Conservation (phyloP, 1,140 invertebrate species). For the Drosophila athabasca region DNA sequence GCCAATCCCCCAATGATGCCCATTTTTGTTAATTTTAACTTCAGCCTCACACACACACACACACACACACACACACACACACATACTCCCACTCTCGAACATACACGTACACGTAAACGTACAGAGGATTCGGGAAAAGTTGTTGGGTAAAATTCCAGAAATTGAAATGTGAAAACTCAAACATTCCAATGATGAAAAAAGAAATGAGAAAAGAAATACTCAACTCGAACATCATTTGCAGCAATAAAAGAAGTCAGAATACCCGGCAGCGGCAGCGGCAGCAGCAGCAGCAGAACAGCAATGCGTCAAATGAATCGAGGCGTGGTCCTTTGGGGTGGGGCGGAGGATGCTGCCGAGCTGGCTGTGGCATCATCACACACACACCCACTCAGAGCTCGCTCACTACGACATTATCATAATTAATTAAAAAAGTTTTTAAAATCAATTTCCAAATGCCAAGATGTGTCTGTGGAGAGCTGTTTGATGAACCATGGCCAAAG, state of each 20-base stretch:
- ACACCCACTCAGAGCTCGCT: constrained; percentile 11
- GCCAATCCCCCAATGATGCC: neutral
- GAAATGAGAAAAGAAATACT: constrained; percentile 44
- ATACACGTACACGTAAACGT: neutral
- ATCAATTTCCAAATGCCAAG: constrained; percentile 76
- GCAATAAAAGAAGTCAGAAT: constrained; percentile 68
- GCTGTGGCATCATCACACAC: constrained; percentile 4
- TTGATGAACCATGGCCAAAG: constrained; percentile 69
- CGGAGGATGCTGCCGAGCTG: neutral
- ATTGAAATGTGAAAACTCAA: constrained; percentile 82
- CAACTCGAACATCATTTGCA: constrained; percentile 78
- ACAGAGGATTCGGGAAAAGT: constrained; percentile 50
- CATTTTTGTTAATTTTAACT: constrained; percentile 80
- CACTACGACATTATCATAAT: constrained; percentile 78
- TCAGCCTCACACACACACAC: constrained; percentile 34
- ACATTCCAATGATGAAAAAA: constrained; percentile 67
- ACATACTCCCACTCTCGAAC: constrained; percentile 1
- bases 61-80: constrained; percentile 21
- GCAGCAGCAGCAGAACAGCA: constrained; percentile 28
- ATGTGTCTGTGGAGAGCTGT: constrained; percentile 62
- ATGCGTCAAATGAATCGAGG: constrained; percentile 58
- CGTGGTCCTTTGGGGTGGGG: constrained; percentile 6
- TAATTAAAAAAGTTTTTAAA: constrained; percentile 82
- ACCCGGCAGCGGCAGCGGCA: constrained; percentile 32
- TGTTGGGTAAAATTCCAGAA: constrained; percentile 66